Conservation (phyloP, 2,113 vertebrate species). For the Mesembrinibis cayennensis region DNA sequence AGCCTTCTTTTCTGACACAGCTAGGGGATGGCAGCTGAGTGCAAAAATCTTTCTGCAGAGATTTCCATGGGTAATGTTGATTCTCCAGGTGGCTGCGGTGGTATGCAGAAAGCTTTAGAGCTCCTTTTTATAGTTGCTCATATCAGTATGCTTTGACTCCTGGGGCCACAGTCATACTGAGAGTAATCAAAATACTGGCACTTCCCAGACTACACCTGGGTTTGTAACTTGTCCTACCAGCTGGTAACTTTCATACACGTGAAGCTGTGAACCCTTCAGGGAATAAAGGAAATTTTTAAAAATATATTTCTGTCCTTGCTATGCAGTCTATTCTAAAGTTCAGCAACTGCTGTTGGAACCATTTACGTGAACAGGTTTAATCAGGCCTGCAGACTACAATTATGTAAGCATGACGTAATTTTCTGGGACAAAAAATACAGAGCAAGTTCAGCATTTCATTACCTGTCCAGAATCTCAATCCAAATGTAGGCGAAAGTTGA, state of each 20-base stretch:
- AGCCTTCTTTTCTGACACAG: not conserved
- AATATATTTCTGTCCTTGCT: not conserved
- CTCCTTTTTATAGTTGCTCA: constrained; percentile 35
- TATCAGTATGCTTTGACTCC: constrained; percentile 36
- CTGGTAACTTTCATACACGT: not conserved
- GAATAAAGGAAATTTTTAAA: not conserved
- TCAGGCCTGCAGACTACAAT: constrained; percentile 11
- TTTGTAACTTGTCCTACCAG: not conserved
- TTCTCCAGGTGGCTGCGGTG: constrained; percentile 3
- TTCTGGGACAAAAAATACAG: constrained; percentile 21
- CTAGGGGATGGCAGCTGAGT: not conserved
- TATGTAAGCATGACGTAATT: constrained; percentile 16
- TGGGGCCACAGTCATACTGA: not conserved
- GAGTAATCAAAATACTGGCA: constrained; percentile 11
- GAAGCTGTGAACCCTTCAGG: not conserved
- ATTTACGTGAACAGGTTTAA: not conserved
- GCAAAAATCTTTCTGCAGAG: constrained; percentile 15
- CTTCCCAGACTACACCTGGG: not conserved
- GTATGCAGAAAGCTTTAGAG: not conserved
- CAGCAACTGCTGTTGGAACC: not conserved
- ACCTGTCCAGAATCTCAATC: not conserved
- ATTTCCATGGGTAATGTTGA: constrained; percentile 34
- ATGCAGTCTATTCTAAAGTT: not conserved
- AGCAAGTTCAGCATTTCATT: constrained; percentile 28
- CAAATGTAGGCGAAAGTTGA: not conserved